Base-by-base conservation (phyloP, 2,888 invertebrate species). In the Proisotoma minuta region DNA sequence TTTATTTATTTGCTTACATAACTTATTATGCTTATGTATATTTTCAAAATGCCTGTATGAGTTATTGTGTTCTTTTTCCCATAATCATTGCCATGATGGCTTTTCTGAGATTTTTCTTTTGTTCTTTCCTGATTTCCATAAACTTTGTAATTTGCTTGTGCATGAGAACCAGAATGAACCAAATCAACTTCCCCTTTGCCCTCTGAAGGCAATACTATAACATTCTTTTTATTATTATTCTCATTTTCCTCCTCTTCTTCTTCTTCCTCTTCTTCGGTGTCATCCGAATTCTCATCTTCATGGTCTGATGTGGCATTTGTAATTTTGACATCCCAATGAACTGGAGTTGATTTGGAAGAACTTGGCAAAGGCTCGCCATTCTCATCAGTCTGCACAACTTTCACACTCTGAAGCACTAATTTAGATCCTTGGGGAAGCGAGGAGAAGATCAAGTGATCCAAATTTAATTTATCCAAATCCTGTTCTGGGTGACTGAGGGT, bases 391-490 rank as follows among this genome's bases (percentile, higher is more conserved):
- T 65, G 47, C 10, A 73, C 65, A 43, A 73, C 68, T 64, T 65
- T 72, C 12, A 73, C 71, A n/a, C 70, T 70, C 27, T 66, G 54
- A 22, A 73, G 57, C 58, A 72, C 66, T 10, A 73, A 57, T 52
- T 72, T 73, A 1, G 70, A 70, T 3, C 73, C 73, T 62, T 73
- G 60, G n/a, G 73, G 73, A 23, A 73, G 57, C 8, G 65, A 64
- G 5, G 71, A 70, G 49, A 73, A 73, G 5, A 73, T 71, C 10
- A 73, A 39, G 26, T 67, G 66, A 63, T 73, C 73, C n/a, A n/a
- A n/a, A n/a, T n/a, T n/a, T n/a, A n/a, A n/a, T n/a, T n/a, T n/a
- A n/a, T n/a, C n/a, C 50, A 73, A 60, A 29, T 73, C 73, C 40
- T 70, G 66, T 53, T 72, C 72, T 20, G 68, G 71, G 34, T 71